Evolutionary conservation across 2,888 invertebrate species (phyloP), one percentile per base, ranked within the genome.

Genomic region (Scaptomyza cyrtandrae): DNA sequence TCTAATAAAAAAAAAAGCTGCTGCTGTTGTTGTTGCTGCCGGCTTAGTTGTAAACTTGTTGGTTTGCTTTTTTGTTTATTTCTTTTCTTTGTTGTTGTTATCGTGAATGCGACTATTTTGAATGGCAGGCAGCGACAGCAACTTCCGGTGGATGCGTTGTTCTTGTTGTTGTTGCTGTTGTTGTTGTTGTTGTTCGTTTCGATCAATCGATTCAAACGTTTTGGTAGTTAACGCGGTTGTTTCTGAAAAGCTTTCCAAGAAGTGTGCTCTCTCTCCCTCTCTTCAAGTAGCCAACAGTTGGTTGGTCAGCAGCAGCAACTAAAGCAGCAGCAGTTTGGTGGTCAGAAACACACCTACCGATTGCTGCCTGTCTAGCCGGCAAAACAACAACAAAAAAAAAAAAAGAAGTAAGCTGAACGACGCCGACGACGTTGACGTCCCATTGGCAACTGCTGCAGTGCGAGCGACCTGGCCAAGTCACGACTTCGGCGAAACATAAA

Each of bases 401-500:
- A 16, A 4, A 41, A 41, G 14, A 16, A 41, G 24, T 24, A 6
- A 41, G 49, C 24, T 52, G 10, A 54, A 54, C 54, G 58, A 35
- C 70, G 33, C 57, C 35, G 35, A 35, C 64, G 43, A 65, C 54
- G 76, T 33, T 16, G 59, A 54, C 55, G 59, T 31, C 49, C 49
- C 56, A 54, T 39, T 54, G 75, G 75, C 56, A 75, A 58, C 60
- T 24, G 60, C 60, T 53, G 46, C 46, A 55, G 14, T 37, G 27
- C 13, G 80, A 87, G 14, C 13, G 80, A 87, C 71, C 87, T 73
- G 87, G 87, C 81, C 74, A 72, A 89, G 86, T 86, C 86, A 86
- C 86, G 86, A 86, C 88, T 88, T 89, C 74, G 87, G 80, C 87
- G 86, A 72, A 88, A 89, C 89, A 86, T 89, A 86, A 86, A 86